These are phyloP conservation scores for Microcebus jonahi DNA, from an alignment of 2,113 vertebrate species.

Conservation along the genomic window DNA sequence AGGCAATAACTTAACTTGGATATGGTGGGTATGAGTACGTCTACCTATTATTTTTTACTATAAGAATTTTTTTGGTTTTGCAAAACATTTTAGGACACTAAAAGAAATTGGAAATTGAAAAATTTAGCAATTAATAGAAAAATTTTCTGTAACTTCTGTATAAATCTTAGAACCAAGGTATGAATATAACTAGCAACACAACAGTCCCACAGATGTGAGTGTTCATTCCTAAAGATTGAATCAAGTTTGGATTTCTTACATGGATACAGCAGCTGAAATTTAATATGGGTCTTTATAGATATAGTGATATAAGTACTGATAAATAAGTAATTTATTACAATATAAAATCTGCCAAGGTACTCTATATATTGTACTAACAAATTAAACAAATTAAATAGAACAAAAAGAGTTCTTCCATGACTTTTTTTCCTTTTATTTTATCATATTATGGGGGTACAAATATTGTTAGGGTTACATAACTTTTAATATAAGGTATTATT, in stretches of 20 bases:
- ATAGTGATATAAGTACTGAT: background rate
- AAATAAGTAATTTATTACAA: background rate
- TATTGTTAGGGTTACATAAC: too few species aligned
- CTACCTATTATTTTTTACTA: background rate
- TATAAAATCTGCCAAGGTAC: background rate
- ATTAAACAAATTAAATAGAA: background rate
- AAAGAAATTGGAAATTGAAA: background rate
- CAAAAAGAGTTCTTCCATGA: background rate
- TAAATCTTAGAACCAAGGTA: background rate
- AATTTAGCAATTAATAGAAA: background rate
- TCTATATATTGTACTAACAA: background rate
- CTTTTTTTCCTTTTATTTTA: background rate
- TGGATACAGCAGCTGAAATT: background rate
- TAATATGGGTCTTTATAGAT: background rate
- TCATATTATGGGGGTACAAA: too few species aligned
- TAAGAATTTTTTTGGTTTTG: background rate
- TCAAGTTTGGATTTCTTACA: background rate
- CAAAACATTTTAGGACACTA: background rate
- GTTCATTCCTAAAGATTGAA: background rate
- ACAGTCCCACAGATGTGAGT: background rate
- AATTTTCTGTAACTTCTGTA: background rate
- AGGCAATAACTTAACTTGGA: conserved; percentile 6
- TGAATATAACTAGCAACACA: background rate
- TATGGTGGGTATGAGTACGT: background rate
- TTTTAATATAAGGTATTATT: background rate